Evolutionary conservation across 2,888 invertebrate species (phyloP).

Genomic region (Masnerella sp.): DNA sequence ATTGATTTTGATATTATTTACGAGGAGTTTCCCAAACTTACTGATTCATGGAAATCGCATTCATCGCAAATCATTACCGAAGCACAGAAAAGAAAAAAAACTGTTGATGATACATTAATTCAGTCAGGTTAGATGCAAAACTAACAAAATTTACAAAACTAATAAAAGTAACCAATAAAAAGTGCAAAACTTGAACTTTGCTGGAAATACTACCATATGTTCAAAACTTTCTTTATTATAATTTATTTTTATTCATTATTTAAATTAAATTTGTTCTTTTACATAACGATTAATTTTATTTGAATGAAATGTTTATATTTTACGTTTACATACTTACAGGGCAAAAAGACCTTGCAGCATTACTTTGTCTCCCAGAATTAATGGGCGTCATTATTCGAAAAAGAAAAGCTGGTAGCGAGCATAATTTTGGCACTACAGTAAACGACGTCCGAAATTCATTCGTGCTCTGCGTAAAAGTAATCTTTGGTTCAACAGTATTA

Average conservation of each 20-base stretch:
- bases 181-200: no score
- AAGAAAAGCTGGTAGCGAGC: slow-evolving; percentile 1
- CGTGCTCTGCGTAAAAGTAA: slow-evolving; percentile 1
- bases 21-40: not conserved
- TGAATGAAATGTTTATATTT: not conserved
- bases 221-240: no score
- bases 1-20: slow-evolving; percentile 2
- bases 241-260: not conserved
- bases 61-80: not conserved
- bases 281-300: not conserved
- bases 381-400: slow-evolving; percentile 17
- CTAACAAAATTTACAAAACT: no score
- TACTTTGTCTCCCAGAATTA: not conserved
- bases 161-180: no score
- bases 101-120: not conserved
- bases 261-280: not conserved
- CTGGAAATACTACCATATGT: no score
- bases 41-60: not conserved
- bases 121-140: slow-evolving; percentile 5
- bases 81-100: not conserved
- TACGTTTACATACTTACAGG: not conserved
- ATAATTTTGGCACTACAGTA: not conserved
- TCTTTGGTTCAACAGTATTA: not conserved
- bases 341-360: slow-evolving; percentile 3
- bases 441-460: slow-evolving; percentile 3